Base-by-base conservation (phyloP, 2,888 invertebrate genomes). In the Tanytarsus gracilentus region DNA sequence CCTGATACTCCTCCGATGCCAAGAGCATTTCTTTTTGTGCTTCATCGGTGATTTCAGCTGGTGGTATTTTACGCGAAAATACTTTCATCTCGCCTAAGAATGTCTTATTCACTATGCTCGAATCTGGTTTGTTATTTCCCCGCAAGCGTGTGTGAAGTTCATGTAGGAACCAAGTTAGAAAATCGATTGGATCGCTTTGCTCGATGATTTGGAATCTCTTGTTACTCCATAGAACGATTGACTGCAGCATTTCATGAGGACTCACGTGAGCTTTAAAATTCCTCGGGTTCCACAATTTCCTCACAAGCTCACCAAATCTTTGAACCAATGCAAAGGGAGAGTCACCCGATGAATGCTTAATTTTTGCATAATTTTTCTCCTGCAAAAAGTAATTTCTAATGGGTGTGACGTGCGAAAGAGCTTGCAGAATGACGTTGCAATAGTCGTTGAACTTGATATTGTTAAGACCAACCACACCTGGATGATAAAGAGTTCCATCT, bases 401-500 rank as follows among this genome's bases (percentile, higher is more conserved):
- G 0, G 98, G 97, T 1, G 88, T 83, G 3, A 99, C 97, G 77
- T 98, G 96, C 0, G 95, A 90, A 27, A 99, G 74, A 18, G 96
- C 93, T 88, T 98, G 73, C 61, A 99, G 77, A 61, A 99, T 90
- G 51, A 98, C 99, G 77, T 99, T 99, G 72, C 98, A 98, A 71
- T 99, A 99, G 74, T 99, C 99, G 75, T 99, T 99, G 3, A 96
- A 97, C 76, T 99, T 99, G 66, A 99, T 99, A 72, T 99, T 99
- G 71, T 99, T 99, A 52, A 99, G 25, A 0, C 96, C 96, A 18
- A 99, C 96, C 68, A 99, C 95, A 61, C 96, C 99, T 3, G 98
- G 98, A 70, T 92, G 83, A 73, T 99, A 99, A 71, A 95, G 83
- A 0, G 93, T 91, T 8, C 96, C 96, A 75, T 99, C 97, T 64